Conservation (phyloP, 2,888 invertebrate genomes). For the Embidobia sp. region DNA sequence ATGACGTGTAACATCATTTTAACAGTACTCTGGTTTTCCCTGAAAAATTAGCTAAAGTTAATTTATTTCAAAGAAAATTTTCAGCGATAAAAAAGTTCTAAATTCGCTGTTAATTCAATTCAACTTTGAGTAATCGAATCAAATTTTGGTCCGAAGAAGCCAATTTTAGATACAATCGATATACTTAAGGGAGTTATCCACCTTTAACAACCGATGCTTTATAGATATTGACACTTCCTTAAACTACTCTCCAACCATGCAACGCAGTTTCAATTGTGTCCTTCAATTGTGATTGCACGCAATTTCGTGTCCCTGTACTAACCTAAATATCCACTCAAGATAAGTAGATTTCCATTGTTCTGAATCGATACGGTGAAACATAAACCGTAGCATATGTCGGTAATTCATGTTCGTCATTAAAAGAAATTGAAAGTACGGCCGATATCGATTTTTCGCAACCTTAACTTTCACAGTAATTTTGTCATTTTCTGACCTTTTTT, state of each 20-base stretch:
- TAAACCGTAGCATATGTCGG: constrained; percentile 46
- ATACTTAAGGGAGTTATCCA: constrained; percentile 2
- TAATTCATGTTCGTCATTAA: constrained; percentile 13
- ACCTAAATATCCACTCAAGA: constrained; percentile 50
- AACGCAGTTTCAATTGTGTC: constrained; percentile 37
- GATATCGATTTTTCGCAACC: constrained; percentile 17
- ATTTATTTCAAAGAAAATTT: too few relatives aligned
- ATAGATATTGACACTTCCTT: constrained; percentile 19
- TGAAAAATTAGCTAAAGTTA: too few relatives aligned
- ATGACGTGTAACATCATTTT: too few relatives aligned
- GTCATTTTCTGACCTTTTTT: too few relatives aligned
- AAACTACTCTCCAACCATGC: constrained; percentile 8
- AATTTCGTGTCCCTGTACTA: constrained; percentile 22
- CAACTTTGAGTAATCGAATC: too few relatives aligned
- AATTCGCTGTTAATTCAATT: too few relatives aligned
- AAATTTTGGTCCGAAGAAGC: too few relatives aligned
- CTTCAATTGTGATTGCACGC: constrained; percentile 36
- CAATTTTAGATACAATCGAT: too few relatives aligned
- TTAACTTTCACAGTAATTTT: too few relatives aligned
- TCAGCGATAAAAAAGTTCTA: too few relatives aligned
- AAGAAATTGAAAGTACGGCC: constrained; percentile 49
- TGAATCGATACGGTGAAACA: constrained; percentile 36
- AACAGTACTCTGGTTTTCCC: too few relatives aligned
- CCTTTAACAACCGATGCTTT: too few relatives aligned
- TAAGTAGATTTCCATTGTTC: constrained; percentile 49